Percentiles rank a stretch among this genome's conserved stretches.
Conservation (phyloP, 2,888 invertebrate genomes). For the Ophion costatus region DNA sequence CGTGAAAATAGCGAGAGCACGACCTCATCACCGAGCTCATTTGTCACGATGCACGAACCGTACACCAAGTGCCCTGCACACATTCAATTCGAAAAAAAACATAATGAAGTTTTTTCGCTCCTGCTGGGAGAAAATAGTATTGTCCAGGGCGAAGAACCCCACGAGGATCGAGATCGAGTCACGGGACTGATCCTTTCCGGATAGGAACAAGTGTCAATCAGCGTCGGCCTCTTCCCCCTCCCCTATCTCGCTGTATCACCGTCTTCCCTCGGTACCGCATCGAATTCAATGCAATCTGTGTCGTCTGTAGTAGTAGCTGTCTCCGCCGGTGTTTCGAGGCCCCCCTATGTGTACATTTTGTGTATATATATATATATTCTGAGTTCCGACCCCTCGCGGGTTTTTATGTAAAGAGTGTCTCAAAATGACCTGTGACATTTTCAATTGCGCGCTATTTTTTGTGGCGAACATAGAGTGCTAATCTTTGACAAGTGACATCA, state of each 20-base stretch:
- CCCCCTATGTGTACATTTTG: conserved; percentile 37
- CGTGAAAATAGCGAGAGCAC: not conserved
- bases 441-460: too few relatives aligned
- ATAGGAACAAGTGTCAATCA: conserved; percentile 81
- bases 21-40: not conserved
- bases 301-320: conserved; percentile 69
- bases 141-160: conserved; percentile 28
- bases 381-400: not conserved
- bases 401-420: not conserved
- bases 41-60: not conserved
- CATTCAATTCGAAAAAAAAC: conserved; percentile 4
- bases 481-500: too few relatives aligned
- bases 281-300: conserved; percentile 75
- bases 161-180: conserved; percentile 50
- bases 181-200: conserved; percentile 72
- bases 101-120: not conserved
- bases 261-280: conserved; percentile 31
- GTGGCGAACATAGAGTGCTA: too few relatives aligned
- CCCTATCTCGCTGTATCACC: not conserved
- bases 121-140: conserved; percentile 13
- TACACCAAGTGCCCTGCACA: not conserved
- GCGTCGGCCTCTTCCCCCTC: conserved; percentile 67
- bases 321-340: conserved; percentile 34
- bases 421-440: too few relatives aligned
- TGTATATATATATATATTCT: conserved; percentile 1